Evolutionary conservation across 2,888 invertebrate species (phyloP).

Genomic region (Pyrgus malvae): DNA sequence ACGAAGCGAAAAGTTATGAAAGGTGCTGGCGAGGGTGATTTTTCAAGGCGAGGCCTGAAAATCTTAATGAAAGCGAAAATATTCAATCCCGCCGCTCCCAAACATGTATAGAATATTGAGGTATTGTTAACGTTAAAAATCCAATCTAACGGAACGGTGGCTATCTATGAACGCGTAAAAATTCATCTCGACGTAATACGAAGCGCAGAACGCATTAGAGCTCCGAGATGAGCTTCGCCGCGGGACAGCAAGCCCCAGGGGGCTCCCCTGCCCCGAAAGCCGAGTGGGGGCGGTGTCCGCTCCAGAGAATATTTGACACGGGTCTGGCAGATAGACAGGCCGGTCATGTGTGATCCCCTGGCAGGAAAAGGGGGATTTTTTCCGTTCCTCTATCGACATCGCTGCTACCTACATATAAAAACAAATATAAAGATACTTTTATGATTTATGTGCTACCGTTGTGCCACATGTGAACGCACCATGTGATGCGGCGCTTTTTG

Average conservation of each 20-base stretch:
- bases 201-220: slow-evolving; percentile 76
- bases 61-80: slow-evolving; percentile 73
- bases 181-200: slow-evolving; percentile 72
- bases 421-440: slow-evolving; percentile 69
- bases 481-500: slow-evolving; percentile 62
- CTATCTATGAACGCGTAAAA: slow-evolving; percentile 58
- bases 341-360: slow-evolving; percentile 81
- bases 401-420: slow-evolving; percentile 62
- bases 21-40: slow-evolving; percentile 74
- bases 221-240: slow-evolving; percentile 80
- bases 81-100: slow-evolving; percentile 56
- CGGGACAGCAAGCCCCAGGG: slow-evolving; percentile 79
- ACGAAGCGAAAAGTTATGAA: slow-evolving; percentile 82
- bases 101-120: background rate
- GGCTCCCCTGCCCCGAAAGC: slow-evolving; percentile 62
- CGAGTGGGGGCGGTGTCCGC: slow-evolving; percentile 75
- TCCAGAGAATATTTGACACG: slow-evolving; percentile 82
- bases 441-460: slow-evolving; percentile 73
- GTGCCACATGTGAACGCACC: slow-evolving; percentile 74
- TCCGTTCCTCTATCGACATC: slow-evolving; percentile 73
- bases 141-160: slow-evolving; percentile 32
- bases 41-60: slow-evolving; percentile 69
- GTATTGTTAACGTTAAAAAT: slow-evolving; percentile 26
- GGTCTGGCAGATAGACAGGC: slow-evolving; percentile 82
- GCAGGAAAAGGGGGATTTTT: slow-evolving; percentile 78